Base-by-base conservation (phyloP, 1,140 invertebrate genomes). In the Delia radicum region DNA sequence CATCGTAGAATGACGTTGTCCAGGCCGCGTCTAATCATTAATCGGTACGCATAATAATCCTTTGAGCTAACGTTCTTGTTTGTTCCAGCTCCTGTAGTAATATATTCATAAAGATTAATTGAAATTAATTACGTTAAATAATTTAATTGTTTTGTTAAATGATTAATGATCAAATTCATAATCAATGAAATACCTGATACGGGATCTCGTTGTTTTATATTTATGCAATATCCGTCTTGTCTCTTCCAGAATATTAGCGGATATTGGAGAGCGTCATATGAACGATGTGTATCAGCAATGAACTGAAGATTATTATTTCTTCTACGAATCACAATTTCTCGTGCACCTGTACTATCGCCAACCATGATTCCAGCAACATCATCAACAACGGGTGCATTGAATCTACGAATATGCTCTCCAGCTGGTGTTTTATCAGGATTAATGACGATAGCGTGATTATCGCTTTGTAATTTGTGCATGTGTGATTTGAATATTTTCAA, bases 201-300 rank as follows among this genome's bases (percentile, higher is more conserved):
- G 21, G 29, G 26, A 61, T 61, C 76, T 77, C 13, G 72, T 73
- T 73, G 46, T 61, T 73, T 65, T 28, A 76, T 65, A 24, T 31
- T 69, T 69, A 31, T 31, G 65, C 65, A 69, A 80, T 87, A 88
- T 75, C 82, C 85, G 82, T 86, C 80, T 77, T 87, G 80, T 74
- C 83, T 85, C 76, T 81, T 76, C 77, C 82, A 85, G 79, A 87
- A 87, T 15, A 88, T 82, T 46, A 88, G 73, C 21, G 87, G 84
- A 81, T 88, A 88, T 81, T 86, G 81, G 21, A 88, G 78, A 46
- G 85, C 78, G 77, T 88, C 87, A 79, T 84, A 86, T 71, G 81
- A 81, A 10, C 82, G 78, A 73, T 86, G 81, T 10, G 28, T 69
- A 18, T 46, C 24, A 18, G 27, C 28, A 26, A 72, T 72, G 37